phyloP scores from a whole-genome alignment of 2,888 invertebrate genomes.

The Leptarthrus brevirostris region DNA sequence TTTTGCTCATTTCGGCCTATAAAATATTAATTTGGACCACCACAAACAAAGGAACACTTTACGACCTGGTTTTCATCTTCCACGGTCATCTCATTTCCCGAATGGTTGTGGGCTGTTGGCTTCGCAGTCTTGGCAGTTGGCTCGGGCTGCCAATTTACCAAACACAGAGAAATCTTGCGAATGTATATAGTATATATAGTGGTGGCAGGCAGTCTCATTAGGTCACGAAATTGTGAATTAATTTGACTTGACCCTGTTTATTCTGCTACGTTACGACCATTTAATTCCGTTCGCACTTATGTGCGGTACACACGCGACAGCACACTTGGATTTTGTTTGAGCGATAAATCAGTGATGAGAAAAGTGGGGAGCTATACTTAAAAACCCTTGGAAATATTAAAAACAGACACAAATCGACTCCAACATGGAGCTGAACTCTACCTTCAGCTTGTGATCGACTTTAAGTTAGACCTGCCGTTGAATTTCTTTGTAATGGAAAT shows the following conservation, averaged over 20 bases:
- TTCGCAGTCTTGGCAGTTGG: too few relatives aligned
- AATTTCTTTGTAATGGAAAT: background rate
- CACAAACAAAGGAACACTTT: background rate
- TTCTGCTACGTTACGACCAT: slow-evolving; percentile 12
- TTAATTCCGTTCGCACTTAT: slow-evolving; percentile 37
- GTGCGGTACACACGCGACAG: slow-evolving; percentile 6
- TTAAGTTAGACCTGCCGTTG: background rate
- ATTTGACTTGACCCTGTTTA: slow-evolving; percentile 41
- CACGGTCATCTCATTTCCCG: background rate
- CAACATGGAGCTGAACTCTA: background rate
- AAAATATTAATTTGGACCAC: slow-evolving; percentile 34
- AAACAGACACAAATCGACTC: background rate
- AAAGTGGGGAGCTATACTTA: too few relatives aligned
- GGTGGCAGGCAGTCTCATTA: background rate
- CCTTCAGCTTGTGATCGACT: background rate
- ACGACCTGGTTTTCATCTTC: slow-evolving; percentile 31
- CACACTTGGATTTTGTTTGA: background rate
- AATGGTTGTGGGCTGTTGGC: slow-evolving; percentile 1
- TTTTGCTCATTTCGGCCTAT: slow-evolving; percentile 3
- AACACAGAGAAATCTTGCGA: background rate
- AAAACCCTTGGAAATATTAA: background rate
- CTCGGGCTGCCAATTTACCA: background rate
- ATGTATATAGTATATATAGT: background rate
- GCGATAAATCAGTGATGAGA: background rate
- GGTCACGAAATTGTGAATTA: slow-evolving; percentile 40